Evolutionary conservation across 1,140 invertebrate genomes (phyloP).

Genomic region (Daktulosphaira vitifoliae): DNA sequence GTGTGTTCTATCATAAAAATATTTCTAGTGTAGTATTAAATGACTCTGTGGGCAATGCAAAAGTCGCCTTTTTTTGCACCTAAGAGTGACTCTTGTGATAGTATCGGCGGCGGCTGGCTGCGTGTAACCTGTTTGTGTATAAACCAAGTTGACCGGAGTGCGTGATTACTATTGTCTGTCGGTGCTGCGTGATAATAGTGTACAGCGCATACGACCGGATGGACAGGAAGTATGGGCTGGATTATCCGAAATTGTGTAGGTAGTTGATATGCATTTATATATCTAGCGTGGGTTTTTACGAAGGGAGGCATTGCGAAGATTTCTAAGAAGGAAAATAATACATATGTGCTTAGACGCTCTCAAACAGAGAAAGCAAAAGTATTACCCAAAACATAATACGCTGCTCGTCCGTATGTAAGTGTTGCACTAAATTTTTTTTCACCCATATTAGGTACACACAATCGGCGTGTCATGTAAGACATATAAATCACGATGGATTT

Average conservation of each 20-base stretch:
- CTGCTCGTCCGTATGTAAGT: not conserved
- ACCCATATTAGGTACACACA: not conserved
- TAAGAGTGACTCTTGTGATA: too few relatives aligned
- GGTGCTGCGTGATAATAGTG: too few relatives aligned
- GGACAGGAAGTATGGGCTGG: slow-evolving; percentile 21
- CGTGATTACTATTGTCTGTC: too few relatives aligned
- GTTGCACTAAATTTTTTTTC: slow-evolving; percentile 2
- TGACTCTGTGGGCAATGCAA: not conserved
- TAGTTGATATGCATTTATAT: not conserved
- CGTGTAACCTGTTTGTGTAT: too few relatives aligned
- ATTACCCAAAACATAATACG: slow-evolving; percentile 11
- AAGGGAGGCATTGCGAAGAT: slow-evolving; percentile 8
- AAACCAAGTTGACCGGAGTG: too few relatives aligned
- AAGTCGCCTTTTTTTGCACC: not conserved
- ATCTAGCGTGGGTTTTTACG: too few relatives aligned
- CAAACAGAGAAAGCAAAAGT: slow-evolving; percentile 26
- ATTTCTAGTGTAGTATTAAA: too few relatives aligned
- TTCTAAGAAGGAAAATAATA: not conserved
- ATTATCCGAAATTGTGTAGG: slow-evolving; percentile 13
- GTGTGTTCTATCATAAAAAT: too few relatives aligned
- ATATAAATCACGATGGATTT: slow-evolving; percentile 27
- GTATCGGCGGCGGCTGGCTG: not conserved
- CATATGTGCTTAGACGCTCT: not conserved
- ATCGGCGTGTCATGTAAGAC: not conserved
- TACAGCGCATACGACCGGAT: too few relatives aligned